Base-by-base conservation (phyloP, 2,113 vertebrate genomes). In the Leptosomus discolor region DNA sequence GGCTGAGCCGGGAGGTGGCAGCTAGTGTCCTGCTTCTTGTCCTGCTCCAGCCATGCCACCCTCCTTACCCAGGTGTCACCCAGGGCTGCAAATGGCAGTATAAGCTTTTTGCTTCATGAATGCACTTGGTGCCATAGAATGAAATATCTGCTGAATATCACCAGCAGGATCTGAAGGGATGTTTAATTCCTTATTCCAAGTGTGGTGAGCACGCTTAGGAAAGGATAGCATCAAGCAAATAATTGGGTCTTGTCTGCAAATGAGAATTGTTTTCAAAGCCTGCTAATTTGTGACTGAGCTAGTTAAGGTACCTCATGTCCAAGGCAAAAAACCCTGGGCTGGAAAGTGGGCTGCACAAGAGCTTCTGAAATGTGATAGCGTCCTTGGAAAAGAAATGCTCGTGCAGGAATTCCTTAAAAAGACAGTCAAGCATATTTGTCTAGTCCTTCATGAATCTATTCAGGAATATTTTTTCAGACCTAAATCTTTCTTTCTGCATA, bases 31-130 rank as follows among this genome's bases (percentile, higher is more conserved):
- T 12, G 20, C 48, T 39, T 9, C 51, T 53, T 73, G 24, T 77
- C 43, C 64, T 63, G 51, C 57, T 76, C 39, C 51, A 37, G 48
- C 57, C 4, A 1, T 63, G 32, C 43, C 71, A 43, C 63, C 32
- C 8, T 76, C 71, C 80, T 50, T 9, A 73, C 17, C 46, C 2
- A 5, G 36, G 21, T 6, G 30, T 30, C 76, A 73, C 37, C 30
- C 74, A 3, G 45, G 23, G 30, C 61, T 76, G 12, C 23, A 37
- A 14, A 2, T 1, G 3, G 8, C 0, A 3, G 15, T 1, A 11
- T 1, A 12, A 60, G 15, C 17, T 51, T 68, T 60, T 46, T 70
- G 18, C 60, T 65, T 67, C 3, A 0, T 34, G 11, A 70, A 39
- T n/a, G 34, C 39, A 11, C 6, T 4, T 85, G 32, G 30, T 70